Evolutionary conservation across 2,113 vertebrate genomes (phyloP), one percentile per base, ranked within the genome.

Genomic region (Semnopithecus entellus): DNA sequence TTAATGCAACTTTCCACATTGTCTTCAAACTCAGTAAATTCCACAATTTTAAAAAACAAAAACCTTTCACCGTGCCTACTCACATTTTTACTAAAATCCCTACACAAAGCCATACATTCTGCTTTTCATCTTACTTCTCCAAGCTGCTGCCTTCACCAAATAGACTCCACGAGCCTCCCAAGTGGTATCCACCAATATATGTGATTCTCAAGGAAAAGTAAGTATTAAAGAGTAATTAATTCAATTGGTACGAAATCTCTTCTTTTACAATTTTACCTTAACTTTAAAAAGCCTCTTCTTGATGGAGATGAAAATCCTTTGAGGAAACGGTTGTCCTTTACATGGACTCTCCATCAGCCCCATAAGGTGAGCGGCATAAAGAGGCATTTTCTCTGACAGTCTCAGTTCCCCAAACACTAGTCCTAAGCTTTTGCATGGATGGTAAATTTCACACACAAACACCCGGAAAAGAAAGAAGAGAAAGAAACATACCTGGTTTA

Each of bases 401-500:
- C 78, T 73, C 64, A 27, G 45, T 83, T 86, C 64, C 94, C 92
- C n/a, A 75, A 93, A 85, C 14, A 81, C 68, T 43, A 90, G 64
- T 68, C 59, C 45, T 14, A 70, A 93, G 55, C 40, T 86, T 80
- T 97, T 64, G 68, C 38, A 14, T 11, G 50, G 57, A 84, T 82
- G 72, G 72, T 78, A 88, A 90, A 93, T 96, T 57, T 70, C 87
- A 17, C 64, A 68, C 6, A 52, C 64, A 84, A 45, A 75, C 30
- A 40, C 59, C 1, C 25, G 5, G 0, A 17, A 68, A 43, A n/a
- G 32, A 57, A 81, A 73, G 30, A 32, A 61, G 57, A 50, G 25
- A 80, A 72, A 64, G 94, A 95, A 95, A 97, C 97, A 96, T 98
- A 98, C 97, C 97, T 97, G 98, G 82, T 96, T 96, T 90, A 90